A percentile compares a stretch with the other conserved stretches of the same genome.
phyloP scores from a whole-genome alignment of 64 coral and sea anemone genomes.

The Montipora cactus region DNA sequence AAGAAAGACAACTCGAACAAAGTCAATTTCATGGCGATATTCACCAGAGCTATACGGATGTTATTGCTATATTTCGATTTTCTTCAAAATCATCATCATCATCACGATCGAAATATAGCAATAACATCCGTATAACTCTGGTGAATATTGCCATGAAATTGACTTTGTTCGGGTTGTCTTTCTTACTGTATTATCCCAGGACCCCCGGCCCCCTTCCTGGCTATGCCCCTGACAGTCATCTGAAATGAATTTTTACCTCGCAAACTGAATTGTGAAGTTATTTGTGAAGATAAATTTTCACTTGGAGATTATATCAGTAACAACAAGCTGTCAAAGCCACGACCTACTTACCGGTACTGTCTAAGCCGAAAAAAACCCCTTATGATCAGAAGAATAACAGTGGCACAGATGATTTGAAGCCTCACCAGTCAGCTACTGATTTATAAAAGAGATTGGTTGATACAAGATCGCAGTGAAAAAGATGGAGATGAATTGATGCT shows the following conservation, averaged over 20 bases:
- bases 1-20: too few species aligned
- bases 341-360: background rate
- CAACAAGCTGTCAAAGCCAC: slow-evolving; percentile 13
- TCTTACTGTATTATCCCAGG: too few species aligned
- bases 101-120: too few species aligned
- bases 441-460: background rate
- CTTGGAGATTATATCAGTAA: background rate
- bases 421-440: slow-evolving; percentile 3
- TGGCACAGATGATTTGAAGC: slow-evolving; percentile 9
- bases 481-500: slow-evolving; percentile 7
- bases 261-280: slow-evolving; percentile 9
- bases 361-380: background rate
- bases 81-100: too few species aligned
- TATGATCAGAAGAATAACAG: background rate
- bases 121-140: too few species aligned
- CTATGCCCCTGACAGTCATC: background rate
- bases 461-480: background rate
- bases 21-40: too few species aligned
- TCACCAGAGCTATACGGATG: too few species aligned
- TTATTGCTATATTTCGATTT: too few species aligned
- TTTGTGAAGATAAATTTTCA: background rate
- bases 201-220: too few species aligned
- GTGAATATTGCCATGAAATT: too few species aligned
- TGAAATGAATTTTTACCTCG: slow-evolving; percentile 21
- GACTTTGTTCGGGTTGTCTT: too few species aligned